These are phyloP conservation scores for Salmo trutta DNA, from an alignment of 2,797 vertebrate genomes.

Conservation along the genomic window DNA sequence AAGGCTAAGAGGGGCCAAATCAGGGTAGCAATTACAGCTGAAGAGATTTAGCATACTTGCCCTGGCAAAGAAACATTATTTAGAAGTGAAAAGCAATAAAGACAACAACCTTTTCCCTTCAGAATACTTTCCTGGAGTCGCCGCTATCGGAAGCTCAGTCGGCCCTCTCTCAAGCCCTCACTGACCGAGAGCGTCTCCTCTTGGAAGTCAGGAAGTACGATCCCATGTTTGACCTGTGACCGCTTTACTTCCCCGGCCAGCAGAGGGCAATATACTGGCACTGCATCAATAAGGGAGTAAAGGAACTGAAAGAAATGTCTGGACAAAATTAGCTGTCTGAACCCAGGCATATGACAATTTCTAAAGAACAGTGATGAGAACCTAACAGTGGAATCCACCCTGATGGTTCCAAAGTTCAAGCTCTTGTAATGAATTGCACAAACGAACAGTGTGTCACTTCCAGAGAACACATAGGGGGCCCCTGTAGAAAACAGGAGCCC, in stretches of 20 bases:
- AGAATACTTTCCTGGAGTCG: slow-evolving; percentile 69
- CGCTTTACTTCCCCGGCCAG: slow-evolving; percentile 13
- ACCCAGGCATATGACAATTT: slow-evolving; percentile 11
- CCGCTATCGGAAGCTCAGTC: slow-evolving; percentile 78
- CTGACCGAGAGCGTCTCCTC: slow-evolving; percentile 86
- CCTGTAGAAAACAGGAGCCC: slow-evolving; percentile 17
- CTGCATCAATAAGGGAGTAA: background rate
- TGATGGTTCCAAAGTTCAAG: slow-evolving; percentile 28
- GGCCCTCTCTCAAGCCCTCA: slow-evolving; percentile 80
- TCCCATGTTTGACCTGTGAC: slow-evolving; percentile 86
- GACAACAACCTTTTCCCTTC: slow-evolving; percentile 40
- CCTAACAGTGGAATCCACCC: slow-evolving; percentile 8
- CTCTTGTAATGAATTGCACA: slow-evolving; percentile 1
- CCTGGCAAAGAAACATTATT: background rate
- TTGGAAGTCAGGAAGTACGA: slow-evolving; percentile 90
- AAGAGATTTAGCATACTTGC: background rate
- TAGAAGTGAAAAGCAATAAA: slow-evolving; percentile 23
- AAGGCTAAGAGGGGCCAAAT: background rate
- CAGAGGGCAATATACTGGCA: slow-evolving; percentile 8
- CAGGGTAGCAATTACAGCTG: slow-evolving; percentile 32
- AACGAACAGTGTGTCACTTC: slow-evolving; percentile 11
- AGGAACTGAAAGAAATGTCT: background rate
- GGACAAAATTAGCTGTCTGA: background rate
- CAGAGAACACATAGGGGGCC: slow-evolving; percentile 18
- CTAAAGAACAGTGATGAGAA: slow-evolving; percentile 14